Percentiles rank a stretch among this genome's conserved stretches.
phyloP scores from a whole-genome alignment of 2,113 vertebrate genomes.

The Dolichallabes microphthalmus region DNA sequence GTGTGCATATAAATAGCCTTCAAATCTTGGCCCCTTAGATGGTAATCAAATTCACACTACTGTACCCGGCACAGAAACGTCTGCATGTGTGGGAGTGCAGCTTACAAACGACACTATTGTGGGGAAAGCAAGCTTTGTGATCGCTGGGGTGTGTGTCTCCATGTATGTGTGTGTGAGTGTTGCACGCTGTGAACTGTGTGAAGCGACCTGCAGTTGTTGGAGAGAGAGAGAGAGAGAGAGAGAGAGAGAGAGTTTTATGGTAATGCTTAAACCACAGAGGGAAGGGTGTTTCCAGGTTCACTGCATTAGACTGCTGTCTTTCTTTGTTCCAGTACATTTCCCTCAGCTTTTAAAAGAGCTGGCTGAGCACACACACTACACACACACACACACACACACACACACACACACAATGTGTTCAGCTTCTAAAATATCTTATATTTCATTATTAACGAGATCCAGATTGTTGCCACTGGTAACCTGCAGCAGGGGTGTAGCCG shows the following conservation, averaged over 20 bases:
- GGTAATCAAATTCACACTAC: not conserved
- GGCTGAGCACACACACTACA: not conserved
- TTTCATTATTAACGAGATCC: constrained; percentile 45
- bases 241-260: constrained; percentile 34
- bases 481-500: constrained; percentile 10
- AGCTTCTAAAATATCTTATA: constrained; percentile 35
- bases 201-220: constrained; percentile 32
- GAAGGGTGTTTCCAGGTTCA: constrained; percentile 51
- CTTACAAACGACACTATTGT: constrained; percentile 44
- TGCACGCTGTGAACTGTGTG: constrained; percentile 29
- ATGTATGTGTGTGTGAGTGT: not conserved
- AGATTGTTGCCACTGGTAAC: constrained; percentile 29
- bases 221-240: constrained; percentile 4
- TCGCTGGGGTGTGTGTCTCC: constrained; percentile 5
- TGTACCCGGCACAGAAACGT: constrained; percentile 25
- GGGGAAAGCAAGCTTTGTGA: constrained; percentile 23
- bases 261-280: constrained; percentile 41
- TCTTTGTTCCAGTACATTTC: constrained; percentile 58
- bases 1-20: not conserved
- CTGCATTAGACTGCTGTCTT: constrained; percentile 54
- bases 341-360: constrained; percentile 40
- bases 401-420: not conserved
- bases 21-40: constrained; percentile 6
- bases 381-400: constrained; percentile 1
- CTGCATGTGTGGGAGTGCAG: constrained; percentile 1